These are phyloP conservation scores for Basileuterus tristriatus DNA, from an alignment of 2,797 vertebrate species.

Conservation along the genomic window DNA sequence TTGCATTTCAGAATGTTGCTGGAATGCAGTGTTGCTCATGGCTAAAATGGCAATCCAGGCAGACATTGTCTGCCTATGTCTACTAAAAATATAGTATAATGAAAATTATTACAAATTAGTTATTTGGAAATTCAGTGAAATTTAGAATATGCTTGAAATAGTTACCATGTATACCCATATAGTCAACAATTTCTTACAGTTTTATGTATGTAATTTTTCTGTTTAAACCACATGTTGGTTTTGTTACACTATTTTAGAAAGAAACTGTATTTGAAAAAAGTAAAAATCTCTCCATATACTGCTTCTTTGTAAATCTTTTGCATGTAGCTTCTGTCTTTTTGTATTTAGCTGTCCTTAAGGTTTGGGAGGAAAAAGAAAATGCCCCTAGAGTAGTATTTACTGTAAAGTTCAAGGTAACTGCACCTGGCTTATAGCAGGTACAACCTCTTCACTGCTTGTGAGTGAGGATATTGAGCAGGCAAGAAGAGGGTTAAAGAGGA, in stretches of 20 bases:
- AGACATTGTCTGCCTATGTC: background rate
- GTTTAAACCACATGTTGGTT: background rate
- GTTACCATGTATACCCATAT: background rate
- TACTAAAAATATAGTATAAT: background rate
- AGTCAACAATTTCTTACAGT: background rate
- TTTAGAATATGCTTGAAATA: background rate
- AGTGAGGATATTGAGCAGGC: rapidly evolving
- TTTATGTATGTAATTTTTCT: background rate
- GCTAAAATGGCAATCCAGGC: background rate
- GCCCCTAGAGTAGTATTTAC: background rate
- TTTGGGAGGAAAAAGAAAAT: background rate
- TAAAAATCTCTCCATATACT: background rate
- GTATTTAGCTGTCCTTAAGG: background rate
- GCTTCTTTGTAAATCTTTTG: background rate
- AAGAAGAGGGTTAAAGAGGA: background rate
- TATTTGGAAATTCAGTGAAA: background rate
- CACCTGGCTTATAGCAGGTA: background rate
- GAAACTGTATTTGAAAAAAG: background rate
- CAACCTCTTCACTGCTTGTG: rapidly evolving
- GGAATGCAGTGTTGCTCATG: background rate
- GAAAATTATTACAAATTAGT: background rate
- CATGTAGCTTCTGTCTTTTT: background rate
- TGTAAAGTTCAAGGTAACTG: background rate
- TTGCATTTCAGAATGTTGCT: background rate
- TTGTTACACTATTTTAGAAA: background rate